Conservation (phyloP, 2,797 vertebrate species). For the Gastrophryne carolinensis region DNA sequence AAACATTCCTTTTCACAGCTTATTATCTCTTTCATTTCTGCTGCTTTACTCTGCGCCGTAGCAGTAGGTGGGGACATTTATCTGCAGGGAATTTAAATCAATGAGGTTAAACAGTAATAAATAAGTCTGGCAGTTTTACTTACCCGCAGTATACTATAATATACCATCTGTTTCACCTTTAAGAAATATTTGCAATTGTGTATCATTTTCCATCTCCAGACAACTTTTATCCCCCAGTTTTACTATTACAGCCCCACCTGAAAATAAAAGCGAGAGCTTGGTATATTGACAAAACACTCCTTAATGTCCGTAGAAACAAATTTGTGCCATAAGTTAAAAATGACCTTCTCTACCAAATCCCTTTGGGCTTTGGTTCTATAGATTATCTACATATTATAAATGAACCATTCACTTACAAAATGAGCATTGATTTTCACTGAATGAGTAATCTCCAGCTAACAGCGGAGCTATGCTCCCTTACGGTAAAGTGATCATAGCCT, state of each 20-base stretch:
- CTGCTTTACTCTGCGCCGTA: not conserved
- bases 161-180: not conserved
- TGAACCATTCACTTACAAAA: slow-evolving; percentile 18
- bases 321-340: slow-evolving; percentile 30
- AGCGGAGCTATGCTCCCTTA: slow-evolving; percentile 9
- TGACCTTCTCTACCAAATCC: slow-evolving; percentile 18
- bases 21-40: not conserved
- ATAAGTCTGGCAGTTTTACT: not conserved
- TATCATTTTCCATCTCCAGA: not conserved
- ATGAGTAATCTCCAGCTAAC: slow-evolving; percentile 36
- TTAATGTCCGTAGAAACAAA: slow-evolving; percentile 28
- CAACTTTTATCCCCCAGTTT: not conserved
- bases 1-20: not conserved
- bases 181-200: not conserved
- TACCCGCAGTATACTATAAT: not conserved
- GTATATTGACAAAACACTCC: slow-evolving; percentile 15
- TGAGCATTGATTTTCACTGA: slow-evolving; percentile 34
- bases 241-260: not conserved
- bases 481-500: slow-evolving; percentile 19
- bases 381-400: slow-evolving; percentile 34
- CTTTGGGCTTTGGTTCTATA: slow-evolving; percentile 20
- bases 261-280: slow-evolving; percentile 5
- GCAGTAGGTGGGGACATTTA: not conserved
- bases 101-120: slow-evolving; percentile 9
- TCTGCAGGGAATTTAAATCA: not conserved